phyloP scores from a whole-genome alignment of 2,113 vertebrate genomes.

The Isichthys henryi region DNA sequence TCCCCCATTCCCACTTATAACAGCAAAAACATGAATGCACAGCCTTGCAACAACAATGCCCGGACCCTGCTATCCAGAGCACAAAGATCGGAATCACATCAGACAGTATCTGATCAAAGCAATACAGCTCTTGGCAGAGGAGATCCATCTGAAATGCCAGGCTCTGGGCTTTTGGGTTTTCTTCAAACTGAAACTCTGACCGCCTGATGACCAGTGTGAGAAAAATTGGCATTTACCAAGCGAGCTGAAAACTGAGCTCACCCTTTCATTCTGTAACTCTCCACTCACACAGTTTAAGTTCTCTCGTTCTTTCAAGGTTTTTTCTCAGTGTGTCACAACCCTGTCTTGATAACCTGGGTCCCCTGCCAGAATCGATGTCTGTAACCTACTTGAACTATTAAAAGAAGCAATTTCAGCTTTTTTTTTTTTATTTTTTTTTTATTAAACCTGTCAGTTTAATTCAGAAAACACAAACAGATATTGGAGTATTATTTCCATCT shows the following conservation, averaged over 20 bases:
- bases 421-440: neutral
- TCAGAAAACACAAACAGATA: neutral
- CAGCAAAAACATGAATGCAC: neutral
- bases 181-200: neutral
- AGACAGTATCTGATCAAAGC: neutral
- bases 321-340: neutral
- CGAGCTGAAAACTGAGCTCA: neutral
- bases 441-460: neutral
- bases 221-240: neutral
- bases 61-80: neutral
- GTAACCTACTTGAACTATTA: neutral
- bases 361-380: neutral
- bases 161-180: neutral
- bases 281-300: neutral
- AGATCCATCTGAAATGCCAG: neutral
- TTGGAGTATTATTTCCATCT: neutral
- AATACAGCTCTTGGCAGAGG: neutral
- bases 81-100: neutral
- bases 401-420: neutral
- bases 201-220: neutral
- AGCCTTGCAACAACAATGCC: neutral
- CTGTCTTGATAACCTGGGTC: neutral
- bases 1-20: constrained; percentile 13
- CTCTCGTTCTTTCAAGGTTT: neutral
- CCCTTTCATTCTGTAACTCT: neutral